Evolutionary conservation across 2,888 invertebrate species (phyloP).

Genomic region (Xestia sexstrigata): DNA sequence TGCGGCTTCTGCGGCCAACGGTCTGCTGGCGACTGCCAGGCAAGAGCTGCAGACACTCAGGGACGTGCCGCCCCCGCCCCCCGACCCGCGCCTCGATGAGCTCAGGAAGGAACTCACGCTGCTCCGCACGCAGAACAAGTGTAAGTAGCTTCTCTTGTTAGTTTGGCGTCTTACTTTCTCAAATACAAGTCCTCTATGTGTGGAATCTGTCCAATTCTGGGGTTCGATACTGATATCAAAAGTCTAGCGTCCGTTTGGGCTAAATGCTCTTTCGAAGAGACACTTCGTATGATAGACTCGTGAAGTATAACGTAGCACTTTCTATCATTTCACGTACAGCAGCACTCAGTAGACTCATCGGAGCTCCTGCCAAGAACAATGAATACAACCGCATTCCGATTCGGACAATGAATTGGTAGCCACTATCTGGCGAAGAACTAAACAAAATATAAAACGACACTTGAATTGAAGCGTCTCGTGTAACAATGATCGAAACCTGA

Average conservation of each 20-base stretch:
- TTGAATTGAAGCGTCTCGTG: not conserved
- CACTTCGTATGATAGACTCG: not conserved
- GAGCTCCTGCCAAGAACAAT: slow-evolving; percentile 35
- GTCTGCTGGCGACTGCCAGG: slow-evolving; percentile 92
- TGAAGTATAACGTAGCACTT: not conserved
- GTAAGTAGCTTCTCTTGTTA: slow-evolving; percentile 85
- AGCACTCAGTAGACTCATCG: not conserved
- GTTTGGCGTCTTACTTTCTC: not conserved
- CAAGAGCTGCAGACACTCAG: slow-evolving; percentile 92
- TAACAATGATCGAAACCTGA: slow-evolving; percentile 5
- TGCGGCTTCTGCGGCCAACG: slow-evolving; percentile 88
- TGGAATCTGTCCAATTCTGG: not conserved
- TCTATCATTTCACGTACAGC: not conserved
- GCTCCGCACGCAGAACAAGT: slow-evolving; percentile 94
- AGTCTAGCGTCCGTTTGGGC: not conserved
- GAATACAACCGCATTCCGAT: slow-evolving; percentile 11
- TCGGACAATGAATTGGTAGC: not conserved
- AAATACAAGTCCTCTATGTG: no score
- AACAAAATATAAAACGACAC: slow-evolving; percentile 6
- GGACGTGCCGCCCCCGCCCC: slow-evolving; percentile 92
- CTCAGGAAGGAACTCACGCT: slow-evolving; percentile 93
- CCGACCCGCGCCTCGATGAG: slow-evolving; percentile 94
- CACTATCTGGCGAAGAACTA: not conserved
- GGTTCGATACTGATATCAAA: not conserved
- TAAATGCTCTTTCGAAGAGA: not conserved